These are phyloP conservation scores for Nymphicus hollandicus DNA, from an alignment of 2,113 vertebrate species.

Conservation along the genomic window DNA sequence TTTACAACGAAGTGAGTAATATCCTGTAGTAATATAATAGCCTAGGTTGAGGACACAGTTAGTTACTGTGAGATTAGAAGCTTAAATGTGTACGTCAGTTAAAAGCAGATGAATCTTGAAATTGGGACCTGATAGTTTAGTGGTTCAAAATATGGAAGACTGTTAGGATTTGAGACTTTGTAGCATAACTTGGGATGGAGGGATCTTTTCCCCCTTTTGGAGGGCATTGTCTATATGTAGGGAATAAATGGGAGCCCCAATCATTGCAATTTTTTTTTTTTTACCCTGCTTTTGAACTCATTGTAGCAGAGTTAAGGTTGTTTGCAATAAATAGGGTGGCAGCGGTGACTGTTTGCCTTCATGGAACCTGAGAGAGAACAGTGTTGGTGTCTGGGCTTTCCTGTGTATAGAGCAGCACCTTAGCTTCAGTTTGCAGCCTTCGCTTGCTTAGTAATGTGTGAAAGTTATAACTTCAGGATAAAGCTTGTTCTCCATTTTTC, in stretches of 20 bases:
- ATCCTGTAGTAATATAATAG: not conserved
- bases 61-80: not conserved
- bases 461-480: not conserved
- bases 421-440: not conserved
- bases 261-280: not conserved
- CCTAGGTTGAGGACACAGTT: not conserved
- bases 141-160: not conserved
- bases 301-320: not conserved
- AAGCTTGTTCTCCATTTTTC: not conserved
- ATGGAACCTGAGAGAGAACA: not conserved
- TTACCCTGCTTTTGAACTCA: not conserved
- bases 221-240: fast-evolving
- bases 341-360: not conserved
- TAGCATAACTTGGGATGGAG: not conserved
- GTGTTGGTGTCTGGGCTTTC: not conserved
- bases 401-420: not conserved
- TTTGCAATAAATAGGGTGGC: not conserved
- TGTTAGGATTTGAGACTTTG: not conserved
- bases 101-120: not conserved
- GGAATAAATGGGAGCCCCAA: fast-evolving
- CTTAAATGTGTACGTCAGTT: not conserved
- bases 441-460: not conserved
- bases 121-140: not conserved
- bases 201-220: not conserved
- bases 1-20: not conserved